Percentiles rank a stretch among this genome's conserved stretches.
Evolutionary conservation across 2,888 invertebrate genomes (phyloP).

Genomic region (Pristionchus maxplancki): DNA sequence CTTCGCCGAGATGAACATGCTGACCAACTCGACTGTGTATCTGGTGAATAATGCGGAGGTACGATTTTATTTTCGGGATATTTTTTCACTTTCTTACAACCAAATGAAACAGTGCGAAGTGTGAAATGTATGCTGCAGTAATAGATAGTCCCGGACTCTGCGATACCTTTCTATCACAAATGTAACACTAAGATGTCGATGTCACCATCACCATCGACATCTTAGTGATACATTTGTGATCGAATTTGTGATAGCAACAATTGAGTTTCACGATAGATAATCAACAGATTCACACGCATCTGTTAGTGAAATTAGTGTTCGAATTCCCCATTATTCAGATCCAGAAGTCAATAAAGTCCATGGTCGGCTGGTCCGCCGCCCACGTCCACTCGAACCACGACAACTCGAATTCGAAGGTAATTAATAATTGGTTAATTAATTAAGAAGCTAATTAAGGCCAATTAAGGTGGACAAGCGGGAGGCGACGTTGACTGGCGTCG

Average conservation of each 20-base stretch:
- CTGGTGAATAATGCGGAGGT: constrained; percentile 62
- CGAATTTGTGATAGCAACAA: too few species aligned
- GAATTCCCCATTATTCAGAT: background rate
- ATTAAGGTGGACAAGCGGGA: constrained; percentile 4
- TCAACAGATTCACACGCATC: too few species aligned
- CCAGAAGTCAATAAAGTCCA: background rate
- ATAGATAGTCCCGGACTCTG: too few species aligned
- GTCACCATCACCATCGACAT: too few species aligned
- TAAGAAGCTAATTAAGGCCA: background rate
- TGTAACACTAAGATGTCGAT: too few species aligned
- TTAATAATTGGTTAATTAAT: background rate
- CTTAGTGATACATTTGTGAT: too few species aligned
- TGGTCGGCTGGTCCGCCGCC: background rate
- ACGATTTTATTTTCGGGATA: background rate
- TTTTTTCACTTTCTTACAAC: too few species aligned
- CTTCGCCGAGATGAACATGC: constrained; percentile 60
- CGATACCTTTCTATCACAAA: too few species aligned
- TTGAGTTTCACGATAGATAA: too few species aligned
- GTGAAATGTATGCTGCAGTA: too few species aligned
- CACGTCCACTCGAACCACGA: background rate
- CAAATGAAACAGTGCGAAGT: too few species aligned
- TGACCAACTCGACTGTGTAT: constrained; percentile 63
- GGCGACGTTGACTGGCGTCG: background rate
- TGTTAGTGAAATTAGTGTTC: background rate
- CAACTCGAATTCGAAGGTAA: background rate